A percentile compares a stretch with the other conserved stretches of the same genome.
Evolutionary conservation across 2,113 vertebrate species (phyloP).

Genomic region (Diphyllodes magnificus): DNA sequence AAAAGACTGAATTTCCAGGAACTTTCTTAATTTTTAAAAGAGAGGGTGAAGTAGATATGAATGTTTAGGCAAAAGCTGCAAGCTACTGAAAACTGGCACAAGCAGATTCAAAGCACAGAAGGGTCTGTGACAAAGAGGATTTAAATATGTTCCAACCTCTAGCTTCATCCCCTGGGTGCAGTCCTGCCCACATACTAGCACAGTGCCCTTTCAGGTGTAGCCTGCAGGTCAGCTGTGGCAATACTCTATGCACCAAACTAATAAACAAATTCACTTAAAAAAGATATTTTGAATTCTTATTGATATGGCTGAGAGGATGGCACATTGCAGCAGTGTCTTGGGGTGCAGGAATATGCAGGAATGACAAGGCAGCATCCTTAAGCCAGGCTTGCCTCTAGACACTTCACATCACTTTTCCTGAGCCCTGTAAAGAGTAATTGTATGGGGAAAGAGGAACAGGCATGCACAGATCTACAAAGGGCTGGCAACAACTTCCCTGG

Average conservation of each 20-base stretch:
- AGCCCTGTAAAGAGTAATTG: background rate
- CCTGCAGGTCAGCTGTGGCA: background rate
- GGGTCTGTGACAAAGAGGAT: background rate
- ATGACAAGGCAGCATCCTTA: background rate
- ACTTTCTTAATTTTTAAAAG: background rate
- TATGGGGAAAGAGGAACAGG: background rate
- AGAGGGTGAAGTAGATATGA: background rate
- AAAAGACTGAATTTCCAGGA: background rate
- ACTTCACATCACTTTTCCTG: background rate
- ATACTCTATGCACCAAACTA: background rate
- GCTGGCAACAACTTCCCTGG: background rate
- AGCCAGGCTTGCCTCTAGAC: background rate
- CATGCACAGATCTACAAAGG: fast-evolving
- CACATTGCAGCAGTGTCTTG: background rate
- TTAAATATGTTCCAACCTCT: background rate
- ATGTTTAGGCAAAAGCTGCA: background rate
- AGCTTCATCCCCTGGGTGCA: background rate
- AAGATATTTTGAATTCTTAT: background rate
- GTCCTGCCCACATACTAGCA: background rate
- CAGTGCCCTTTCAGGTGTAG: background rate
- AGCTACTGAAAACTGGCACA: background rate
- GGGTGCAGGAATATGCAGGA: background rate
- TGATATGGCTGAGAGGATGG: background rate
- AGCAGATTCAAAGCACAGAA: background rate
- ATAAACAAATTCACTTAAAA: background rate